Base-by-base conservation (phyloP, 2,113 vertebrate species). In the Tylochromis polylepis region DNA sequence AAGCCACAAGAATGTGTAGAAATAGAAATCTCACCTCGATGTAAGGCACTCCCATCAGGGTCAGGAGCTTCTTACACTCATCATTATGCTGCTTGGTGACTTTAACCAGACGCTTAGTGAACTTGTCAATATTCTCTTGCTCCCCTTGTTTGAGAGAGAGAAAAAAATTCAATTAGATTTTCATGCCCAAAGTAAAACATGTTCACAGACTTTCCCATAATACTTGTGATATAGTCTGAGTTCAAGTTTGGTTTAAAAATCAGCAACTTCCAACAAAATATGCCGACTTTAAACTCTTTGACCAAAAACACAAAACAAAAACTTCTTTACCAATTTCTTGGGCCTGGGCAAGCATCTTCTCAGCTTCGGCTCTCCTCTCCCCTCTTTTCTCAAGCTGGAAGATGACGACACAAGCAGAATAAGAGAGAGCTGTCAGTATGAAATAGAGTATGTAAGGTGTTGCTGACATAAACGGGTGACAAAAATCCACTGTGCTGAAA, bases 21-120 rank as follows among this genome's bases (percentile, higher is more conserved):
- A 22, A 5, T 77, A 59, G 18, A 10, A 58, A 31, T 59, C 6
- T 60, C 22, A 97, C 97, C 65, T 99, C 98, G 6, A 99, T 94
- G 14, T 97, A 99, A 0, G 99, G 99, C 29, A 99, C 96, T 2
- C 99, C 99, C 99, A 99, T 99, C 91, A 99, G 90, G 1, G 65
- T 65, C 57, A 99, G 96, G 49, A 99, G 94, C 43, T 94, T 97
- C 92, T 99, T 99, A 93, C 99, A 99, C 89, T 99, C 98, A 0
- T 99, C 97, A 0, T 97, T 98, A 94, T 99, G 99, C 11, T 99
- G 98, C 79, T 95, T 97, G 16, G 98, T 99, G 90, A 99, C 99
- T 87, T 99, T 99, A 8, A 99, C 99, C 81, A 99, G 92, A 62
- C 98, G 97, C 92, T 98, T 99, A 27, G 95, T 96, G 93, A 98